Conservation (phyloP, 2,797 vertebrate species). For the Premnoplex brunnescens region DNA sequence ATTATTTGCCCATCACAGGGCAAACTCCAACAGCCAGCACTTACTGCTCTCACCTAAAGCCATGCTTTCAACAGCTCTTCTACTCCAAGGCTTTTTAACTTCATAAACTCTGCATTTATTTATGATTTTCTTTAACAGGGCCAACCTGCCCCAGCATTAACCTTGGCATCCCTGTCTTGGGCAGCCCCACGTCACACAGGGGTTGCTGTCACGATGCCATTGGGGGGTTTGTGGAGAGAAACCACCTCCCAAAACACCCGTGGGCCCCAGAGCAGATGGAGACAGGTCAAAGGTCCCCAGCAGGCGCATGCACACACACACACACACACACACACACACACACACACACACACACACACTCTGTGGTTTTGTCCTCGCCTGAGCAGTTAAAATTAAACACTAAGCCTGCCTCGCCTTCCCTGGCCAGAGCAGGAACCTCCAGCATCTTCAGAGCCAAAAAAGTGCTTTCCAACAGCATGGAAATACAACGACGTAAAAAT, state of each 20-base stretch:
- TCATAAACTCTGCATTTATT: not conserved
- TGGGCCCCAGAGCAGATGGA: conserved; percentile 42
- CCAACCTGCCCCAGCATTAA: not conserved
- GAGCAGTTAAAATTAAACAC: conserved; percentile 1
- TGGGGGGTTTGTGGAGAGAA: not conserved
- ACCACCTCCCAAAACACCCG: not conserved
- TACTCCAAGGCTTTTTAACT: not conserved
- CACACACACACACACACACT: not conserved
- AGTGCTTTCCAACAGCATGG: not conserved
- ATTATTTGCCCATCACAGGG: not conserved
- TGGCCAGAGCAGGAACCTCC: not conserved
- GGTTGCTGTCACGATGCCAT: not conserved
- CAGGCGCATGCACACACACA: not conserved
- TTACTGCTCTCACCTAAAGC: not conserved
- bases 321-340: not conserved
- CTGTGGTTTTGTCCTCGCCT: not conserved
- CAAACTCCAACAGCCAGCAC: not conserved
- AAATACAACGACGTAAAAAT: accelerated
- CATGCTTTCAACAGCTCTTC: not conserved
- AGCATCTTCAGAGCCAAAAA: not conserved
- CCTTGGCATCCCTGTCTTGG: not conserved
- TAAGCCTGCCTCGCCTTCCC: not conserved
- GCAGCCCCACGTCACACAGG: not conserved
- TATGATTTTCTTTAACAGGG: not conserved
- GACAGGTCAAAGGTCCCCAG: conserved; percentile 41